Base-by-base conservation (phyloP, 1,140 invertebrate genomes). In the Octopus bimaculoides region DNA sequence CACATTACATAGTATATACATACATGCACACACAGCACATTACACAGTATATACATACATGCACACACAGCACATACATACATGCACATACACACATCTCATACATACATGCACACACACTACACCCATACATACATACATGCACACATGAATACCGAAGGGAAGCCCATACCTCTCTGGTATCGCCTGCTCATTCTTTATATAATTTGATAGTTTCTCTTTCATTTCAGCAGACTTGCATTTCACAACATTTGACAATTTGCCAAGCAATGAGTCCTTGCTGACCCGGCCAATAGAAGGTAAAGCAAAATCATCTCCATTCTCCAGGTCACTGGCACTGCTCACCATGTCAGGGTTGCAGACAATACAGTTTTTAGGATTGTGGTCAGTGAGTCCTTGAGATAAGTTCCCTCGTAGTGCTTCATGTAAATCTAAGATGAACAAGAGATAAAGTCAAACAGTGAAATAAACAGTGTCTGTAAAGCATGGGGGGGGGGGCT, bases 181-280 rank as follows among this genome's bases (percentile, higher is more conserved):
- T 6, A 55, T 73, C 52, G 76, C 78, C 41, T 85, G 83, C 73
- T 90, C 89, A 82, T 90, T 90, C 79, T 90, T 90, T 82, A 99
- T 98, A 86, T 98, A 98, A 89, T 97, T 97, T 73, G 97, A 94
- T 75, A 99, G 89, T 91, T 96, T 97, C 17, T 94, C 96, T 88
- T 96, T 98, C 52, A 98, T 94, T 90, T 96, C 96, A 79, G 95
- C 94, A 54, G 95, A 95, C 90, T 97, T 97, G n/a, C 93, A 92
- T 90, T 94, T 96, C 92, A 97, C 94, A 8, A 93, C 95, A 79
- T 84, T 86, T 26, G 91, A 88, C 56, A 91, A 84, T 81, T 89
- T 89, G 8, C 87, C 88, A 79, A 90, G 85, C 52, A 90, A 80
- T 61, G 87, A 88, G 77, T 87, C 88, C 76, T 83, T 78, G 52